These are phyloP conservation scores for Acipenser transmontanus DNA, from an alignment of 2,797 vertebrate species.

Conservation along the genomic window DNA sequence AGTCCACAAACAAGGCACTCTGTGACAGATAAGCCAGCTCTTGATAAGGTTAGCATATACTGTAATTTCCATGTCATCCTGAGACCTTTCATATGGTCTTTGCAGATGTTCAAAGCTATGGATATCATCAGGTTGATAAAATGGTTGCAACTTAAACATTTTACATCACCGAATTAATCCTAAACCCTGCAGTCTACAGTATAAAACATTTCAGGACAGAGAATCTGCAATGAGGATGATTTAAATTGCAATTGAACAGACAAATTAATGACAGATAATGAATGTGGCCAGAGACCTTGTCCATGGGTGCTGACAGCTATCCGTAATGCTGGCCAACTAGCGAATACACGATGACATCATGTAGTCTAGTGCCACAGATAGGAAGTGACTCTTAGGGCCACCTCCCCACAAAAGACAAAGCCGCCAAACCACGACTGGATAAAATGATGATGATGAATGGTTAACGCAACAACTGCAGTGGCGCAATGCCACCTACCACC, in stretches of 20 bases:
- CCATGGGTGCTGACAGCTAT: too few species aligned
- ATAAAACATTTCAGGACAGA: slow-evolving; percentile 30
- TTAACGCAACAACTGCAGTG: too few species aligned
- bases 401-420: too few species aligned
- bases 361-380: too few species aligned
- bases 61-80: slow-evolving; percentile 52
- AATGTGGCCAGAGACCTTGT: not conserved
- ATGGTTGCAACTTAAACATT: not conserved
- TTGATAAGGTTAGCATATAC: slow-evolving; percentile 42
- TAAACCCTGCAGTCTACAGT: slow-evolving; percentile 20
- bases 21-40: slow-evolving; percentile 60
- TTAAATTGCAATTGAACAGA: not conserved
- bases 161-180: slow-evolving; percentile 11
- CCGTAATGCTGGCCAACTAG: too few species aligned
- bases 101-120: slow-evolving; percentile 45
- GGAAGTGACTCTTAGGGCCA: too few species aligned
- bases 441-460: too few species aligned
- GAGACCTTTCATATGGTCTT: slow-evolving; percentile 60
- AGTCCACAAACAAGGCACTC: slow-evolving; percentile 56
- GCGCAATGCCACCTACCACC: too few species aligned
- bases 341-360: too few species aligned
- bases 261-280: not conserved
- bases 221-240: not conserved
- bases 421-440: too few species aligned
- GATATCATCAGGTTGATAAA: not conserved